Percentiles rank a stretch among this genome's conserved stretches.
Conservation (phyloP, 2,888 invertebrate genomes). For the Folsomia candida region DNA sequence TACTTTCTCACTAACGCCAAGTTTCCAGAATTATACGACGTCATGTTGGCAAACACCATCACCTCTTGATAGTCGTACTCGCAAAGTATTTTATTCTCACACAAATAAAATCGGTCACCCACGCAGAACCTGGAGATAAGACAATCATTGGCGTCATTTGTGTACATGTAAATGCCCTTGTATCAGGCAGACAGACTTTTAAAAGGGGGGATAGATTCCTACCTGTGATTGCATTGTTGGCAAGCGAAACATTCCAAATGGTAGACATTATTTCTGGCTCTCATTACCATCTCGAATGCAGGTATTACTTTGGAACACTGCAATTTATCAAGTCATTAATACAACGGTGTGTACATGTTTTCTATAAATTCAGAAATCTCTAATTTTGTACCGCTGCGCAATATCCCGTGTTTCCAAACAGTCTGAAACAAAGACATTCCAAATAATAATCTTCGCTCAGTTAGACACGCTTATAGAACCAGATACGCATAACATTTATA, state of each 20-base stretch:
- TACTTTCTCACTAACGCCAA: constrained; percentile 81
- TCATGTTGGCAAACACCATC: constrained; percentile 82
- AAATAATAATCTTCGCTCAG: neutral
- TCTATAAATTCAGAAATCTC: neutral
- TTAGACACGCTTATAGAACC: neutral
- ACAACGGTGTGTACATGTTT: neutral
- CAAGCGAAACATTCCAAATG: constrained; percentile 98
- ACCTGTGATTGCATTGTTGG: constrained; percentile 98
- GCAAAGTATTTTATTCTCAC: constrained; percentile 90
- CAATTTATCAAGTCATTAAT: no score
- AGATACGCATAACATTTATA: no score
- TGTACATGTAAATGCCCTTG: no score
- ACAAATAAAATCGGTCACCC: constrained; percentile 87
- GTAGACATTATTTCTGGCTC: constrained; percentile 93
- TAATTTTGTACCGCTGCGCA: neutral
- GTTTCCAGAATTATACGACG: constrained; percentile 76
- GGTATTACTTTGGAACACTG: constrained; percentile 98
- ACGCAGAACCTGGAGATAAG: constrained; percentile 77
- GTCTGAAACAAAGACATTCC: constrained; percentile 57
- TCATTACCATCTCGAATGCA: constrained; percentile 99
- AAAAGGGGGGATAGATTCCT: no score
- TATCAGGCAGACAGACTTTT: no score
- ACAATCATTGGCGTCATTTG: no score
- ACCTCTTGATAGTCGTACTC: constrained; percentile 92
- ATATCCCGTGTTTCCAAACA: constrained; percentile 89